Percentiles rank a stretch among this genome's conserved stretches.
Conservation (phyloP, 2,797 vertebrate genomes). For the Dryobates pubescens region DNA sequence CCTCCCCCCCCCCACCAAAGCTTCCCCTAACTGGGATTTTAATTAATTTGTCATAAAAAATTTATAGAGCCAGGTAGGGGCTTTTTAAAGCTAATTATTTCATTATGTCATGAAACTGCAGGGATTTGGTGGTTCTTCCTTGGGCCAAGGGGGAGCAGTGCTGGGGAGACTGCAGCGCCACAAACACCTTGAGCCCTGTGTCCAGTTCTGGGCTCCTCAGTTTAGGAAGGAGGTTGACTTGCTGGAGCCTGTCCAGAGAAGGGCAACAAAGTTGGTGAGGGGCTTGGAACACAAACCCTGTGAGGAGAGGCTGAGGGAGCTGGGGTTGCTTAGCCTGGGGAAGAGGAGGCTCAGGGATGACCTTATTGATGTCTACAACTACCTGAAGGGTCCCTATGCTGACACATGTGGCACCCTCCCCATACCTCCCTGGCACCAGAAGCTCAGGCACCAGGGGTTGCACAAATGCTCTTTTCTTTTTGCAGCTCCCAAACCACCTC, state of each 20-base stretch:
- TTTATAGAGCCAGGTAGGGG: conserved; percentile 43
- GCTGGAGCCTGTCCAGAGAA: too few relatives aligned
- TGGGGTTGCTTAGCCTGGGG: too few relatives aligned
- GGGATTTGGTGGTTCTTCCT: neutral
- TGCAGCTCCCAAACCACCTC: neutral
- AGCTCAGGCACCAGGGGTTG: accelerated
- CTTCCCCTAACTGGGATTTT: conserved; percentile 44
- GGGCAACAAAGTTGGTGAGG: too few relatives aligned
- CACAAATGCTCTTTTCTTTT: neutral
- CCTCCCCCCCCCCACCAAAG: too few relatives aligned
- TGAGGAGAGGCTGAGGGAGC: too few relatives aligned
- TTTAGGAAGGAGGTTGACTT: too few relatives aligned
- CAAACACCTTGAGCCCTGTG: too few relatives aligned
- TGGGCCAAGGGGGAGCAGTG: neutral
- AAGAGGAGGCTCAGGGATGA: too few relatives aligned
- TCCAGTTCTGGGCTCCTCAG: too few relatives aligned
- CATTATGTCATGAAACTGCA: neutral
- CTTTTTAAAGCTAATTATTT: conserved; percentile 8
- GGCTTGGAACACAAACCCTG: too few relatives aligned
- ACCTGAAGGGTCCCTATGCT: neutral
- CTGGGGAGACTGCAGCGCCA: neutral
- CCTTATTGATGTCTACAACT: too few relatives aligned
- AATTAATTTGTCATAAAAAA: conserved; percentile 67
- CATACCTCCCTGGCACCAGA: accelerated
- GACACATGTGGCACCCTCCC: neutral